These are phyloP conservation scores for Anas georgica DNA, from an alignment of 2,797 vertebrate genomes.

Conservation along the genomic window DNA sequence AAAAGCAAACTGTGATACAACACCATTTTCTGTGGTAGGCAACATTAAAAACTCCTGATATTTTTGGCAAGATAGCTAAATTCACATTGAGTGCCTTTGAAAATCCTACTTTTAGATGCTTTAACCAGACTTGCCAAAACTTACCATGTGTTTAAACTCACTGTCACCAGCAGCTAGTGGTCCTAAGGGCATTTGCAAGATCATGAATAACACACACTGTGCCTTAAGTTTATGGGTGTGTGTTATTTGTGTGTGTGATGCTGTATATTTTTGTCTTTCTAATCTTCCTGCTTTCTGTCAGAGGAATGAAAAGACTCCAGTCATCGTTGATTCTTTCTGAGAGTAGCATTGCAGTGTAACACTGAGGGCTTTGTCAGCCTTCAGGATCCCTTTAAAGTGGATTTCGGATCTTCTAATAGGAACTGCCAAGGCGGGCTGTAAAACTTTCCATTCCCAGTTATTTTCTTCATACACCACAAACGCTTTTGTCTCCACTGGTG, in stretches of 20 bases:
- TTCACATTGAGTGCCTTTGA: neutral
- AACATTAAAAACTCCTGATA: neutral
- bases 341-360: neutral
- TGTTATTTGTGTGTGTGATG: neutral
- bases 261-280: neutral
- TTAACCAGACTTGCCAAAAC: neutral
- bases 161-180: neutral
- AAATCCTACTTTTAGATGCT: neutral
- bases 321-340: neutral
- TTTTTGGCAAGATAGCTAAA: neutral
- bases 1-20: neutral
- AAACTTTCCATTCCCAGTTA: neutral
- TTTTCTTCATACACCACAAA: constrained; percentile 19
- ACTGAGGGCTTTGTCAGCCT: neutral
- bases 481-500: neutral
- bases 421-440: neutral
- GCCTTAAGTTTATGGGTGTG: neutral
- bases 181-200: neutral
- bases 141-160: neutral
- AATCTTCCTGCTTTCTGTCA: neutral
- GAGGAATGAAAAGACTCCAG: neutral
- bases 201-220: neutral
- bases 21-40: neutral
- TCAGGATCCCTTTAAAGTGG: neutral
- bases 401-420: neutral